Percentiles rank a stretch among this genome's conserved stretches.
Evolutionary conservation across 2,113 vertebrate species (phyloP).

Genomic region (Erythrolamprus reginae): DNA sequence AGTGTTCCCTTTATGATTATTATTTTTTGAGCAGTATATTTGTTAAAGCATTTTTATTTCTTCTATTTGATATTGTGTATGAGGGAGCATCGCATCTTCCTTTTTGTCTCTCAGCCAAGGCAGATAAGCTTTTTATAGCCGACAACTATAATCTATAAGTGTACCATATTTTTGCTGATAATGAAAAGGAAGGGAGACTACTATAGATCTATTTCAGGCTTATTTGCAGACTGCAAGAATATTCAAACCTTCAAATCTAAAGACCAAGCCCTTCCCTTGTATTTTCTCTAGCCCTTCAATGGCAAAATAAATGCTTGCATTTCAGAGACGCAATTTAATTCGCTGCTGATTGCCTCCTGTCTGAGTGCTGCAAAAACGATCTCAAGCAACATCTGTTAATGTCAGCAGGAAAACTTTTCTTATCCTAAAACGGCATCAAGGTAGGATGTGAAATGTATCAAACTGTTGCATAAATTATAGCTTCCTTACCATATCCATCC

Average conservation of each 20-base stretch:
- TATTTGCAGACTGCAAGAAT: slow-evolving; percentile 5
- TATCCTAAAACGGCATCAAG: slow-evolving; percentile 45
- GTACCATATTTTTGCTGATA: too few relatives aligned
- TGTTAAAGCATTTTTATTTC: too few relatives aligned
- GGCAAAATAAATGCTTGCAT: slow-evolving; percentile 37
- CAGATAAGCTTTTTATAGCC: too few relatives aligned
- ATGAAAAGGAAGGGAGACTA: too few relatives aligned
- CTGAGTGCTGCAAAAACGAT: slow-evolving; percentile 29
- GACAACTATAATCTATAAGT: too few relatives aligned
- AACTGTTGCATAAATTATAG: slow-evolving; percentile 40
- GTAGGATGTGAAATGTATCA: slow-evolving; percentile 40
- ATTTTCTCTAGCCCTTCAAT: slow-evolving; percentile 28
- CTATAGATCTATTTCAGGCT: too few relatives aligned
- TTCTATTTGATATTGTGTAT: too few relatives aligned
- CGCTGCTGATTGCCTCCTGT: slow-evolving; percentile 31
- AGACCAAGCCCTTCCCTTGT: not conserved
- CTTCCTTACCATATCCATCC: slow-evolving; percentile 21
- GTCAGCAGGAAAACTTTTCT: slow-evolving; percentile 35
- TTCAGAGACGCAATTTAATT: slow-evolving; percentile 19
- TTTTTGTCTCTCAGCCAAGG: too few relatives aligned
- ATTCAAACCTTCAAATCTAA: slow-evolving; percentile 20
- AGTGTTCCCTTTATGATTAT: too few relatives aligned
- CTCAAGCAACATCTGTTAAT: slow-evolving; percentile 43
- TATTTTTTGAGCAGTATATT: too few relatives aligned
- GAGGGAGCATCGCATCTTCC: too few relatives aligned